Base-by-base conservation (phyloP, 2,888 invertebrate species). In the Perizoma flavofasciatum region DNA sequence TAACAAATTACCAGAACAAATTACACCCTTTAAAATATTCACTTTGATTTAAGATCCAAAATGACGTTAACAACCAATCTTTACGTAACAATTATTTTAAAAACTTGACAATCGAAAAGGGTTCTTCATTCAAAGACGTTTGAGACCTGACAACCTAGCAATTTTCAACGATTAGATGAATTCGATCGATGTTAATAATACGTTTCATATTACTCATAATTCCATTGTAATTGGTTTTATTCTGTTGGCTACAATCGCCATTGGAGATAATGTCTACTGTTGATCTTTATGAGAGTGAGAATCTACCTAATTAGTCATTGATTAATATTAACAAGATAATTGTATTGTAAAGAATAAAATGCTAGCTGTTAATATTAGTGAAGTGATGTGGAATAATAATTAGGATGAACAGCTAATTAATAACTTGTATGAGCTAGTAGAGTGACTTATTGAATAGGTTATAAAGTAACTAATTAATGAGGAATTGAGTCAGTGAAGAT, bases 81-180 rank as follows among this genome's bases (percentile, higher is more conserved):
- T 52, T 44, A 54, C 10, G 47, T 47, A 46, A 56, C 44, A 52
- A 55, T 62, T 62, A 62, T 64, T 49, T 37, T 6, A 37, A 55
- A 55, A 40, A 49, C 48, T 50, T 58, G 65, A 62, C 58, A 59
- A 61, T 65, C 56, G 45, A 54, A 62, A 63, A 63, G 63, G 66
- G 61, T 63, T 61, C 54, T 57, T 59, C 59, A 60, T 56, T 61
- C 45, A 59, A 55, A 53, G 41, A 48, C 8, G 35, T 52, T 51
- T 54, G 61, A 59, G 58, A 68, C 66, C 68, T 71, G 77, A 77
- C 75, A 80, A 71, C 74, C 72, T 76, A 79, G 78, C 73, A 81
- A 79, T 81, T 79, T 68, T 51, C 41, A 66, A 67, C 63, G 63
- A 69, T 70, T 68, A 68, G 46, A 65, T 50, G 62, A 49, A 61